Evolutionary conservation across 2,888 invertebrate genomes (phyloP).

Genomic region (Nemotelus pantherinus): DNA sequence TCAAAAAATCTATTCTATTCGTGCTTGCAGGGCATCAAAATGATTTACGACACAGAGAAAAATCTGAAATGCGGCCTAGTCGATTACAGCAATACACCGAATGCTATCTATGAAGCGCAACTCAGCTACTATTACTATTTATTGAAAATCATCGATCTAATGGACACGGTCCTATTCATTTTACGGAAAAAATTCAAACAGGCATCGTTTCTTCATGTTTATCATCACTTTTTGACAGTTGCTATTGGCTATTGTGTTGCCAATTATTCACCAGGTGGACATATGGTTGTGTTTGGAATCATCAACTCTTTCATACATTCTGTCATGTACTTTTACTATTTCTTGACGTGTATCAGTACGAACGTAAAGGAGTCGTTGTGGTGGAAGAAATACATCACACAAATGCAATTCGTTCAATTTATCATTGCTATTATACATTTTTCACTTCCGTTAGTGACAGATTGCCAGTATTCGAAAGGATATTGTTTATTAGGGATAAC

Average conservation of each 20-base stretch:
- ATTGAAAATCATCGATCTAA: constrained; percentile 72
- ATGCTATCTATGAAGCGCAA: background rate
- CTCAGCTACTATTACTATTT: constrained; percentile 69
- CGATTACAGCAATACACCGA: constrained; percentile 25
- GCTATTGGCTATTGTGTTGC: constrained; percentile 69
- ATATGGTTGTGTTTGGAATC: constrained; percentile 72
- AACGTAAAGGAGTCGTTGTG: constrained; percentile 76
- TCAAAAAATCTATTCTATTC: background rate
- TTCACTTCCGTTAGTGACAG: constrained; percentile 64
- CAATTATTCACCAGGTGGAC: constrained; percentile 73
- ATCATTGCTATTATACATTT: constrained; percentile 69
- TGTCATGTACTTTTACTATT: constrained; percentile 86
- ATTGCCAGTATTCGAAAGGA: constrained; percentile 72
- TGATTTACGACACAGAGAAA: background rate
- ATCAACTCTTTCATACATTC: constrained; percentile 81
- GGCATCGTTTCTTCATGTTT: constrained; percentile 75
- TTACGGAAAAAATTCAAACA: constrained; percentile 75
- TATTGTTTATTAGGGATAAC: constrained; percentile 68
- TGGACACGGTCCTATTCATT: constrained; percentile 77
- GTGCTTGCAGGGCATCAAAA: background rate
- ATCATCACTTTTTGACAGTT: constrained; percentile 79
- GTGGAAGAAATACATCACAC: constrained; percentile 89
- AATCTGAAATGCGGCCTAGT: constrained; percentile 18
- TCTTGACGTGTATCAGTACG: constrained; percentile 77
- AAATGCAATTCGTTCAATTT: constrained; percentile 83